Conservation (phyloP, 2,888 invertebrate species). For the Onchidella celtica region DNA sequence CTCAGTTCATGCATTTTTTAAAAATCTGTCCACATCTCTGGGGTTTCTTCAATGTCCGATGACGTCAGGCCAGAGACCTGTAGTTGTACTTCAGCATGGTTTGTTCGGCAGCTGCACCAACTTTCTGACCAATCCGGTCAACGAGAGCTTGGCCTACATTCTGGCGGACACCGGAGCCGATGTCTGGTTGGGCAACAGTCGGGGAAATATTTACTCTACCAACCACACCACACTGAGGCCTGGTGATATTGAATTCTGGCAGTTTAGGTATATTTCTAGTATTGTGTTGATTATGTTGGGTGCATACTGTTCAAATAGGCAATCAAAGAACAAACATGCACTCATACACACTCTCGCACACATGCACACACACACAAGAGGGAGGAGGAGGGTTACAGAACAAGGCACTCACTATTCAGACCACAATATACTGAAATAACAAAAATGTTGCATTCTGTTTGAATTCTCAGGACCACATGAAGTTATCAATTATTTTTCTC, state of each 20-base stretch:
- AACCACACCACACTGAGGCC: conserved; percentile 84
- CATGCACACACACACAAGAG: too few relatives aligned
- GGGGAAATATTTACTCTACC: conserved; percentile 89
- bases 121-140: conserved; percentile 87
- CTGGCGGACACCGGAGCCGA: conserved; percentile 83
- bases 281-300: too few relatives aligned
- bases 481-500: too few relatives aligned
- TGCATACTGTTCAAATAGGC: too few relatives aligned
- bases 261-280: conserved; percentile 82
- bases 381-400: too few relatives aligned
- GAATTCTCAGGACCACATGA: too few relatives aligned
- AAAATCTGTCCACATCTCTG: neutral
- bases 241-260: conserved; percentile 86
- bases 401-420: too few relatives aligned
- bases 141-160: conserved; percentile 84
- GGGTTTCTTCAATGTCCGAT: neutral
- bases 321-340: too few relatives aligned
- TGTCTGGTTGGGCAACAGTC: conserved; percentile 91
- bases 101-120: conserved; percentile 89
- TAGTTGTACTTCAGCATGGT: conserved; percentile 83
- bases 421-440: too few relatives aligned
- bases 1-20: too few relatives aligned
- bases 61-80: conserved; percentile 59
- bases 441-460: too few relatives aligned
- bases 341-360: too few relatives aligned